Evolutionary conservation across 2,113 vertebrate species (phyloP).

Genomic region (Misgurnus mizolepis): DNA sequence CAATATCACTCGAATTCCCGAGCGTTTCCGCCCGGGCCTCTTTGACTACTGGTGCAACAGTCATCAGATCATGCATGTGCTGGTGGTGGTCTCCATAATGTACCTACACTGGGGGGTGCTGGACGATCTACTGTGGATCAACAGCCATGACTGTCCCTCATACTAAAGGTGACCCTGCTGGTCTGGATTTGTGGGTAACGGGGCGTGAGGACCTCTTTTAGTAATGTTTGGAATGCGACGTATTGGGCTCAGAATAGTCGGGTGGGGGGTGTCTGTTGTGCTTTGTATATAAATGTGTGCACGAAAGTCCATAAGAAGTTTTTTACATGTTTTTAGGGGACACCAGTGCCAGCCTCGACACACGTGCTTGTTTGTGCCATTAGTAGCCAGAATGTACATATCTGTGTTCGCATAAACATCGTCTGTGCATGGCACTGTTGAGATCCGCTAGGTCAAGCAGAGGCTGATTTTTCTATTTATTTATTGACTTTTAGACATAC

Average conservation of each 20-base stretch:
- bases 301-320: slow-evolving; percentile 47
- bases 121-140: slow-evolving; percentile 88
- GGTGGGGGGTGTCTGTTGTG: slow-evolving; percentile 6
- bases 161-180: slow-evolving; percentile 72
- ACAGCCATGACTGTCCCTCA: slow-evolving; percentile 79
- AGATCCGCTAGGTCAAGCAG: slow-evolving; percentile 47
- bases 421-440: slow-evolving; percentile 50
- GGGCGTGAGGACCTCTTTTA: slow-evolving; percentile 41
- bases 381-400: slow-evolving; percentile 68
- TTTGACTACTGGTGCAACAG: slow-evolving; percentile 97
- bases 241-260: neutral
- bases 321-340: slow-evolving; percentile 57
- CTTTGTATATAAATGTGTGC: slow-evolving; percentile 35
- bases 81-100: slow-evolving; percentile 89
- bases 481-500: neutral
- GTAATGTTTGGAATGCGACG: neutral
- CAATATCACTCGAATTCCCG: slow-evolving; percentile 87
- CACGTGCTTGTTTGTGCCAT: slow-evolving; percentile 43
- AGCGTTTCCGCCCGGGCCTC: slow-evolving; percentile 85
- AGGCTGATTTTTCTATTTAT: slow-evolving; percentile 10
- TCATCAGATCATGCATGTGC: slow-evolving; percentile 94
- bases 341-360: slow-evolving; percentile 52
- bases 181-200: slow-evolving; percentile 14
- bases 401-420: slow-evolving; percentile 56
- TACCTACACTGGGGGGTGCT: slow-evolving; percentile 90